These are phyloP conservation scores for Resseliella maxima DNA, from an alignment of 2,888 invertebrate species.

Conservation along the genomic window DNA sequence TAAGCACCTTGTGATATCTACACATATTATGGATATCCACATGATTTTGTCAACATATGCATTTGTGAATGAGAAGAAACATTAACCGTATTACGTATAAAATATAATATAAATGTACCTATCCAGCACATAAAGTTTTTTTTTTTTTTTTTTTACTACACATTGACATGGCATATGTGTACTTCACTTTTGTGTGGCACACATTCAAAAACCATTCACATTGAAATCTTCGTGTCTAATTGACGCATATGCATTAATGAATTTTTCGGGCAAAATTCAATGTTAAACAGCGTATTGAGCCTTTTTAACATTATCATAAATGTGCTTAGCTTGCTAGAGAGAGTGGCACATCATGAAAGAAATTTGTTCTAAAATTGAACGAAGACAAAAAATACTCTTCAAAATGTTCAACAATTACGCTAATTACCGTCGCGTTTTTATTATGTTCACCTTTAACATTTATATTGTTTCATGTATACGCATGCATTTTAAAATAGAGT, in stretches of 20 bases:
- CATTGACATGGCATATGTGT: not conserved
- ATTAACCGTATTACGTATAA: conserved; percentile 36
- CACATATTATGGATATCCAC: not conserved
- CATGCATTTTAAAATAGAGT: no score
- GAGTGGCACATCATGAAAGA: no score
- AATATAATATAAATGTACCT: not conserved
- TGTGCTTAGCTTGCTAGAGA: not conserved
- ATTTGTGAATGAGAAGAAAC: not conserved
- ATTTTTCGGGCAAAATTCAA: not conserved
- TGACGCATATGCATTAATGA: not conserved
- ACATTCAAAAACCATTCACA: not conserved
- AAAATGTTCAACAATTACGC: no score
- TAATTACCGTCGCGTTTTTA: no score
- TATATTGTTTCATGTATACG: no score
- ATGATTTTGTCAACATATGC: conserved; percentile 30
- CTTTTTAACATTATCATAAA: not conserved
- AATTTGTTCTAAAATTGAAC: no score
- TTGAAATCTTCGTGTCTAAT: conserved; percentile 1
- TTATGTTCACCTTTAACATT: no score
- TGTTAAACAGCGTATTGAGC: not conserved
- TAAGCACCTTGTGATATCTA: not conserved
- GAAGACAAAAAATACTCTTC: no score
- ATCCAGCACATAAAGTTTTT: no score
- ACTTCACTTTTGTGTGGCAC: no score
- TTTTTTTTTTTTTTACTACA: no score